Evolutionary conservation across 2,113 vertebrate species (phyloP).

Genomic region (Callospermophilus lateralis): DNA sequence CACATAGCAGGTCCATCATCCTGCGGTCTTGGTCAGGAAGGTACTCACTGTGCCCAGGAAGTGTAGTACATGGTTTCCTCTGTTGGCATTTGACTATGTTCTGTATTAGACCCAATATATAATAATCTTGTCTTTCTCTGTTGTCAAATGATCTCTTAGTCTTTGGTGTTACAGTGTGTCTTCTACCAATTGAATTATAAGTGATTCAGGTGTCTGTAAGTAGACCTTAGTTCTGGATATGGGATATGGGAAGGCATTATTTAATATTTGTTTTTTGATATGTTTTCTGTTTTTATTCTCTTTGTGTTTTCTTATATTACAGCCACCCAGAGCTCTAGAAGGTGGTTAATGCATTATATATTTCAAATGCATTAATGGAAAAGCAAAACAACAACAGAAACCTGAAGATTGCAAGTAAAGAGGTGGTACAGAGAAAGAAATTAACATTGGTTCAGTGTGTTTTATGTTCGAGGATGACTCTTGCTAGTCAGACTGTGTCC

Average conservation of each 20-base stretch:
- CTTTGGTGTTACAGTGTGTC: neutral
- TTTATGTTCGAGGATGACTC: neutral
- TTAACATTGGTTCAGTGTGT: neutral
- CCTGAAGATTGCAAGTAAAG: neutral
- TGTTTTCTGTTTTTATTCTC: neutral
- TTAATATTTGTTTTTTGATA: neutral
- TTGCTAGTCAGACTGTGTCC: neutral
- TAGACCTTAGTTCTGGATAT: neutral
- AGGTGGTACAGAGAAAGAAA: neutral
- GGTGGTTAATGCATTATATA: neutral
- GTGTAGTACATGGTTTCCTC: neutral
- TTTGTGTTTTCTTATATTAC: neutral
- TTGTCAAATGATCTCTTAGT: neutral
- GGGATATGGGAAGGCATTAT: neutral
- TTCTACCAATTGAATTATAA: neutral
- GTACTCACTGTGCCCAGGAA: neutral
- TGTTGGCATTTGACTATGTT: neutral
- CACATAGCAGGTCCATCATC: neutral
- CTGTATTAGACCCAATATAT: neutral
- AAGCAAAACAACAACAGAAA: neutral
- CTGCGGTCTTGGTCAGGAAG: neutral
- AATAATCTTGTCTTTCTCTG: neutral
- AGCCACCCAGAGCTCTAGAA: neutral
- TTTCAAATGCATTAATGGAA: neutral
- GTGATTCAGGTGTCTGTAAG: neutral